A percentile compares a stretch with the other conserved stretches of the same genome.
These are phyloP conservation scores for Hyperoodon ampullatus DNA, from an alignment of 2,113 vertebrate genomes.

Conservation along the genomic window DNA sequence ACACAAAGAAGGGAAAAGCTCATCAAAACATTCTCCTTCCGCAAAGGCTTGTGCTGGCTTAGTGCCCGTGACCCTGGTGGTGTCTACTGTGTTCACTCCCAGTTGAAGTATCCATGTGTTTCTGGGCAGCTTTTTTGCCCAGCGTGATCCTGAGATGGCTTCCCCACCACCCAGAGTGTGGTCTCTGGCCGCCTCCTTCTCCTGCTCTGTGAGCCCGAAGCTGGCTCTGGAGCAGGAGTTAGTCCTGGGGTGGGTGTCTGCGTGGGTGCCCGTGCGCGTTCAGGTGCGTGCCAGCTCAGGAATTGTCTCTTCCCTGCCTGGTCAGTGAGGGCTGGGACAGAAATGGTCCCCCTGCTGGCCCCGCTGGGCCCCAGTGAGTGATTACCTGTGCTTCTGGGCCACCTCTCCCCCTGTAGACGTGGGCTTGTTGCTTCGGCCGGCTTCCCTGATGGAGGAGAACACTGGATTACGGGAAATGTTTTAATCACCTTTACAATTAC, in stretches of 20 bases:
- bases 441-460: conserved; percentile 68
- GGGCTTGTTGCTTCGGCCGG: conserved; percentile 42
- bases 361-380: conserved; percentile 45
- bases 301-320: conserved; percentile 64
- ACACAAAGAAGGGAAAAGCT: conserved; percentile 61
- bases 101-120: conserved; percentile 64
- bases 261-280: not conserved
- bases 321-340: conserved; percentile 59
- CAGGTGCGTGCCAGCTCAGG: conserved; percentile 63
- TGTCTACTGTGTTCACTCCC: conserved; percentile 24
- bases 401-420: not conserved
- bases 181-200: conserved; percentile 79
- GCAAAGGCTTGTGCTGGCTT: conserved; percentile 41
- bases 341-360: conserved; percentile 39
- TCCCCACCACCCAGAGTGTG: conserved; percentile 77
- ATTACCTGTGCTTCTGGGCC: conserved; percentile 46
- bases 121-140: conserved; percentile 73
- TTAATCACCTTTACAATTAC: conserved; percentile 59
- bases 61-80: conserved; percentile 60
- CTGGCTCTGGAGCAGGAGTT: conserved; percentile 72
- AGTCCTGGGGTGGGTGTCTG: conserved; percentile 71
- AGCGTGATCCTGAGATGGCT: conserved; percentile 76
- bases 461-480: conserved; percentile 71
- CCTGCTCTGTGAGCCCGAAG: conserved; percentile 61
- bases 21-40: conserved; percentile 56